Conservation (phyloP, 92 coral and sea anemone species). For the Epizoanthus ramosus region DNA sequence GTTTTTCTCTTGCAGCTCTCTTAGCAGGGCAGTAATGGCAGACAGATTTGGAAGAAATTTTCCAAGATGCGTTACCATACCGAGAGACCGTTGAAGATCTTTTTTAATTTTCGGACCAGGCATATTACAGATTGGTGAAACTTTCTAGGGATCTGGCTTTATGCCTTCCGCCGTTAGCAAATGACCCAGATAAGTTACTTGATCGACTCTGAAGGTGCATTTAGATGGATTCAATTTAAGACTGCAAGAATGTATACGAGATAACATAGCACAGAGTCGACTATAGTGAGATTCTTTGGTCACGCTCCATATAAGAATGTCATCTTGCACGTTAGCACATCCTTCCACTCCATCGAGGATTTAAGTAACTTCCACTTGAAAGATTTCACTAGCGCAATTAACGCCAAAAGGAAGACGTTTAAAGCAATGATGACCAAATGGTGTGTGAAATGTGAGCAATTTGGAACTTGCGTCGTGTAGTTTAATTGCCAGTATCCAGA, state of each 20-base stretch:
- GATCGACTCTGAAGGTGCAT: no score
- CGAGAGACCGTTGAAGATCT: slow-evolving; percentile 29
- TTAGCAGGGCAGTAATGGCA: no score
- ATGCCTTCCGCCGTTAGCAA: background rate
- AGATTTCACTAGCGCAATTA: slow-evolving; percentile 50
- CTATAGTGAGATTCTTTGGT: slow-evolving; percentile 14
- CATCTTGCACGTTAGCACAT: slow-evolving; percentile 45
- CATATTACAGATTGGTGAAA: background rate
- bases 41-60: slow-evolving; percentile 19
- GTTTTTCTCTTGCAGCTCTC: no score
- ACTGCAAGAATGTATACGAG: slow-evolving; percentile 11
- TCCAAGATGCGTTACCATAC: slow-evolving; percentile 14
- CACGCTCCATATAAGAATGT: slow-evolving; percentile 38
- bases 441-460: background rate
- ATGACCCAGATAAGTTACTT: slow-evolving; percentile 26
- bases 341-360: slow-evolving; percentile 34
- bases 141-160: background rate
- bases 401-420: slow-evolving; percentile 52
- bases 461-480: background rate
- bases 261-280: background rate
- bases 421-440: background rate
- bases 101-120: background rate
- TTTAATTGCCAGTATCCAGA: background rate
- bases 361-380: slow-evolving; percentile 23
- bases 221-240: background rate